Conservation (phyloP, 2,888 invertebrate species). For the Platerodrilus igneus region DNA sequence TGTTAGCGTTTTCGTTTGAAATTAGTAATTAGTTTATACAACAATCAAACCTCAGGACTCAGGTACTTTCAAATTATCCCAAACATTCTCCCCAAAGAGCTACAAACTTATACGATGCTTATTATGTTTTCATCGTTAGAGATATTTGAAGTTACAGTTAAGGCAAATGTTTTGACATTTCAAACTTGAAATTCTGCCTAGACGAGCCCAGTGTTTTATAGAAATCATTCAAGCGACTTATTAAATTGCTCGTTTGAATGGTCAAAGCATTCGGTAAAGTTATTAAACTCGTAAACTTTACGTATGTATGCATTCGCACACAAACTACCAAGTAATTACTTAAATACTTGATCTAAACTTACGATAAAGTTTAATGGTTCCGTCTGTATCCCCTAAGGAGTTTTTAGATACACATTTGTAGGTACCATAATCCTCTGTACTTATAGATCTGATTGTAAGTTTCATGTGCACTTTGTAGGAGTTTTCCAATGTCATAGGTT, state of each 20-base stretch:
- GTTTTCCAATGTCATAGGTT: constrained; percentile 66
- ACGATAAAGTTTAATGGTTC: constrained; percentile 78
- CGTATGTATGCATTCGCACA: no score
- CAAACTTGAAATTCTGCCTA: constrained; percentile 17
- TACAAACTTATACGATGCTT: no score
- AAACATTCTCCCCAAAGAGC: no score
- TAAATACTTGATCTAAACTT: constrained; percentile 47
- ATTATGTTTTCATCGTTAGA: no score
- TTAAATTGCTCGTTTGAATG: constrained; percentile 23
- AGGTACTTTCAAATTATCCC: no score
- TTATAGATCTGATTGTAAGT: constrained; percentile 65
- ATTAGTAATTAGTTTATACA: no score
- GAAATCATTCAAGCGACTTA: constrained; percentile 21
- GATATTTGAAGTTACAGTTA: constrained; percentile 12
- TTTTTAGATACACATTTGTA: constrained; percentile 82
- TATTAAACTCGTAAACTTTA: no score
- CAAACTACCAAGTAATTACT: constrained; percentile 18
- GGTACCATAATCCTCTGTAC: constrained; percentile 66
- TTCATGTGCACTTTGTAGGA: constrained; percentile 75
- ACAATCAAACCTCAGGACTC: no score
- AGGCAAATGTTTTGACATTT: constrained; percentile 18
- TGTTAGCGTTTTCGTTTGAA: no score
- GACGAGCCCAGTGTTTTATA: constrained; percentile 21
- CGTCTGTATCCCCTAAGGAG: constrained; percentile 77
- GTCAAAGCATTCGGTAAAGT: constrained; percentile 23